Conservation (phyloP, 1,140 invertebrate genomes). For the Sinella curviseta region DNA sequence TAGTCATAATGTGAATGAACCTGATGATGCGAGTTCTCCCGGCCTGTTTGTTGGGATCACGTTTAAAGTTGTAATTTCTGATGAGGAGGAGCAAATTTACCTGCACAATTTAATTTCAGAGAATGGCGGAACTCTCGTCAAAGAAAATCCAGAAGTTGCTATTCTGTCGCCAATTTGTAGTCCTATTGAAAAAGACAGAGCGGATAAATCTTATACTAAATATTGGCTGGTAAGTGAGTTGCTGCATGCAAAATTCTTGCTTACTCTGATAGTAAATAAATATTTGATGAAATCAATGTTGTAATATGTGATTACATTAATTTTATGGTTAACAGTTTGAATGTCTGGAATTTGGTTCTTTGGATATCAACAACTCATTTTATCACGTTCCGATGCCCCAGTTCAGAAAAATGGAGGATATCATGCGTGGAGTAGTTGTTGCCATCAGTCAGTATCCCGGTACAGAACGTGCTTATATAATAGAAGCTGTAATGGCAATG, state of each 20-base stretch:
- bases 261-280: neutral
- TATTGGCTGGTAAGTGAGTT: slow-evolving; percentile 24
- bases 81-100: neutral
- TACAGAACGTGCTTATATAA: slow-evolving; percentile 31
- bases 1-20: no score
- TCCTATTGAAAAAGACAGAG: neutral
- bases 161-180: neutral
- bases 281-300: no score
- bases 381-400: neutral
- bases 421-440: slow-evolving; percentile 25
- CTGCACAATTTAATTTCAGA: neutral
- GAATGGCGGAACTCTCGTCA: neutral
- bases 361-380: neutral
- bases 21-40: no score
- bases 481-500: slow-evolving; percentile 21
- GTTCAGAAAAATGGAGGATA: neutral
- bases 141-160: neutral
- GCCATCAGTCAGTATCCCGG: slow-evolving; percentile 34
- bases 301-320: no score
- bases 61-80: neutral
- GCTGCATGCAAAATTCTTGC: neutral
- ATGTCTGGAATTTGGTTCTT: neutral
- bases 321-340: neutral
- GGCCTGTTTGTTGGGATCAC: no score
- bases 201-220: neutral